Evolutionary conservation across 2,888 invertebrate genomes (phyloP).

Genomic region (Drosophila leonis): DNA sequence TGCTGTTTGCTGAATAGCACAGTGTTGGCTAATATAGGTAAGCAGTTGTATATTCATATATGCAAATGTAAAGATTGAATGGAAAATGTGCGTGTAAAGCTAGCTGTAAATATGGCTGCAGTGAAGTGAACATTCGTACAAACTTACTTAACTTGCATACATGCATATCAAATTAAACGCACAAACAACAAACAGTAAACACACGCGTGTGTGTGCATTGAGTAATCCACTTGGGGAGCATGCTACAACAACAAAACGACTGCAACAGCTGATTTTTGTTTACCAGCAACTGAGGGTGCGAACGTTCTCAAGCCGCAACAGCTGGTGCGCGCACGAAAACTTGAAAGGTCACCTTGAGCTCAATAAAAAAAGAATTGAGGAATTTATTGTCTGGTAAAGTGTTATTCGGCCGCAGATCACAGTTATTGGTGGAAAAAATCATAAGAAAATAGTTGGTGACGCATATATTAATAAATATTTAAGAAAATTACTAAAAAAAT

Average conservation of each 20-base stretch:
- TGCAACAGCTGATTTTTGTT: constrained; percentile 69
- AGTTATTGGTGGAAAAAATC: constrained; percentile 43
- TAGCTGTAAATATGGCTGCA: background rate
- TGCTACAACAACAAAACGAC: constrained; percentile 7
- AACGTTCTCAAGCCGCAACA: constrained; percentile 52
- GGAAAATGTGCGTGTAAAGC: background rate
- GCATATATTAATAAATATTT: background rate
- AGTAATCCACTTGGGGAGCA: constrained; percentile 10
- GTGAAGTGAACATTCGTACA: background rate
- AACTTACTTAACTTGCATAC: background rate
- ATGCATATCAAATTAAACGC: background rate
- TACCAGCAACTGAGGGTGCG: constrained; percentile 63
- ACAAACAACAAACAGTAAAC: constrained; percentile 1
- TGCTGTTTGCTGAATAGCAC: background rate
- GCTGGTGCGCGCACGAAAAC: constrained; percentile 70
- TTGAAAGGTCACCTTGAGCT: constrained; percentile 81
- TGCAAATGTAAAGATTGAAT: background rate
- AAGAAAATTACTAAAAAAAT: constrained; percentile 6
- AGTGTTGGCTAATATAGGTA: constrained; percentile 2
- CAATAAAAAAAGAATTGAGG: constrained; percentile 63
- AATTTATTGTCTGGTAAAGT: constrained; percentile 70
- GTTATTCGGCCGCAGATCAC: constrained; percentile 34
- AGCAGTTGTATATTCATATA: background rate
- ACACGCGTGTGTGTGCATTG: background rate
- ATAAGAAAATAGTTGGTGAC: constrained; percentile 37